Evolutionary conservation across 2,888 invertebrate species (phyloP).

Genomic region (Latrodectus elegans): DNA sequence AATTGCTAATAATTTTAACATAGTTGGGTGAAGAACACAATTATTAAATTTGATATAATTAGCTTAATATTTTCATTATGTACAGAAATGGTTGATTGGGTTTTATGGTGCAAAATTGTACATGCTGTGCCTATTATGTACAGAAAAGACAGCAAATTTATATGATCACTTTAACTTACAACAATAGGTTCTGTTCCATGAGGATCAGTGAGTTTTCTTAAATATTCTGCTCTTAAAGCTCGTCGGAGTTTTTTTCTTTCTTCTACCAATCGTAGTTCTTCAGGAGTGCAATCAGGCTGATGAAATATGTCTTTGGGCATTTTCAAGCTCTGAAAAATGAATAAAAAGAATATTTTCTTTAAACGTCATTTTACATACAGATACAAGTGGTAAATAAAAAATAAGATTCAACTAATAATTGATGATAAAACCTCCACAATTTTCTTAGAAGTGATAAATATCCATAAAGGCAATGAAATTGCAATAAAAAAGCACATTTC

Average conservation of each 20-base stretch:
- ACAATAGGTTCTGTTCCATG: constrained; percentile 50
- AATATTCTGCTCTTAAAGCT: constrained; percentile 48
- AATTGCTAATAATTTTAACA: not conserved
- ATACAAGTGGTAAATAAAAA: not conserved
- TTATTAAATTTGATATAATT: too few species aligned
- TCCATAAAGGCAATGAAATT: not conserved
- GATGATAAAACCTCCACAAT: not conserved
- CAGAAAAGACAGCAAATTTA: too few species aligned
- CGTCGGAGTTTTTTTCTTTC: constrained; percentile 35
- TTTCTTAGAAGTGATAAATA: not conserved
- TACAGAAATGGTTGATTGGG: too few species aligned
- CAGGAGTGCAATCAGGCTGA: constrained; percentile 74
- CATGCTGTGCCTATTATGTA: too few species aligned
- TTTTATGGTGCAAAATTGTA: too few species aligned
- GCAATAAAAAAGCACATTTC: too few species aligned
- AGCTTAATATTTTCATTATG: too few species aligned
- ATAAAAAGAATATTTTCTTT: not conserved
- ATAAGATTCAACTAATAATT: not conserved
- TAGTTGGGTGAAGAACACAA: not conserved
- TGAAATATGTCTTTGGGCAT: constrained; percentile 98
- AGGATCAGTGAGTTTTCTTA: constrained; percentile 55
- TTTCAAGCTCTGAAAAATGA: constrained; percentile 81
- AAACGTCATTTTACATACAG: not conserved
- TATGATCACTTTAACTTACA: constrained; percentile 27
- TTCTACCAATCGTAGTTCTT: constrained; percentile 43